A percentile compares a stretch with the other conserved stretches of the same genome.
Evolutionary conservation across 1,140 invertebrate genomes (phyloP).

Genomic region (Achatina immaculata): DNA sequence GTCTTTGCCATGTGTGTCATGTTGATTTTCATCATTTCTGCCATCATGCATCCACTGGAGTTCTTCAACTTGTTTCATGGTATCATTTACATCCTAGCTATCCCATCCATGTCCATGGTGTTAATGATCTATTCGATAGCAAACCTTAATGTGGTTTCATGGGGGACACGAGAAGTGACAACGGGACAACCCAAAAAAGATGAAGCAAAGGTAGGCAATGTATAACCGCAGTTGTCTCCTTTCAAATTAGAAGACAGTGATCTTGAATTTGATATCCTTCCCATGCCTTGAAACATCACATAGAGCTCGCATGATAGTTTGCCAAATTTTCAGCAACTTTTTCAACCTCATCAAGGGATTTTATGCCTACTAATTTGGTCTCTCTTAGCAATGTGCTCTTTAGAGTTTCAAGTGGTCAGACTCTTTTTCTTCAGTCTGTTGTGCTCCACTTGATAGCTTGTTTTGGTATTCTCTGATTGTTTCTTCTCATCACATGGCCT

Average conservation of each 20-base stretch:
- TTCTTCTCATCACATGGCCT: too few species aligned
- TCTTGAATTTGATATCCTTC: not conserved
- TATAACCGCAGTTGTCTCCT: too few species aligned
- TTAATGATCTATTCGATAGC: conserved; percentile 93
- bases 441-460: too few species aligned
- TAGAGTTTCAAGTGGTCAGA: too few species aligned
- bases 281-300: not conserved
- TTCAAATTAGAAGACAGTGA: not conserved
- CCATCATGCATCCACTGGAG: conserved; percentile 87
- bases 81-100: conserved; percentile 90
- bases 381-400: too few species aligned
- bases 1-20: conserved; percentile 63
- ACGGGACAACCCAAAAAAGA: not conserved
- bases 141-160: conserved; percentile 91
- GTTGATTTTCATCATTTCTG: conserved; percentile 77
- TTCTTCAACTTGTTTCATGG: conserved; percentile 82
- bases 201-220: not conserved
- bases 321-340: too few species aligned
- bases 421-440: too few species aligned
- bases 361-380: too few species aligned
- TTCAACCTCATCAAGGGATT: too few species aligned
- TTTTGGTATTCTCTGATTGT: too few species aligned
- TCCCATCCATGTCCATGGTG: conserved; percentile 94
- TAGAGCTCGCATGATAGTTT: too few species aligned
- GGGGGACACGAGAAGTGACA: conserved; percentile 86